Evolutionary conservation across 2,888 invertebrate species (phyloP).

Genomic region (Scrobipalpa atriplicella): DNA sequence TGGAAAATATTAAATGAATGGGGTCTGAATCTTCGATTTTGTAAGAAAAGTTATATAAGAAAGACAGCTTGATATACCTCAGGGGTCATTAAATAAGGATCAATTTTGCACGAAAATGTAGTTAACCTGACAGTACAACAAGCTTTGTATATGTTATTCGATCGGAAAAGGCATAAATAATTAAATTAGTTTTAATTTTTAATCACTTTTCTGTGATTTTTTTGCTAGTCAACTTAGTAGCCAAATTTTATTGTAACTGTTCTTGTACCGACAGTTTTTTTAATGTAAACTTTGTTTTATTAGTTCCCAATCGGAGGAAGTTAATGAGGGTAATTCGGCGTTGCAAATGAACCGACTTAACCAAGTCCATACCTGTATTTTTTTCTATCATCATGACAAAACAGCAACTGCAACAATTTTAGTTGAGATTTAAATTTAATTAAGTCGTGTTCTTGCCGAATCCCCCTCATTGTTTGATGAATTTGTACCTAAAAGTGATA

Average conservation of each 20-base stretch:
- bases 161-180: slow-evolving; percentile 5
- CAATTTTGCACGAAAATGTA: neutral
- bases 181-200: slow-evolving; percentile 5
- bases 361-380: too few relatives aligned
- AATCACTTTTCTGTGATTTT: slow-evolving; percentile 52
- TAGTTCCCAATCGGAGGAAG: neutral
- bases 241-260: slow-evolving; percentile 39
- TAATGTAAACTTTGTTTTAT: neutral
- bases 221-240: slow-evolving; percentile 55
- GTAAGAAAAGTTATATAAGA: neutral
- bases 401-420: too few relatives aligned
- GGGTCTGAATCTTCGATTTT: neutral
- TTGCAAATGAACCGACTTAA: too few relatives aligned
- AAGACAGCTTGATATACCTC: neutral
- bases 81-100: neutral
- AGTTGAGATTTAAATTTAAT: too few relatives aligned
- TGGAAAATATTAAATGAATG: neutral
- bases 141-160: neutral
- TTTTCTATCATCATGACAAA: too few relatives aligned
- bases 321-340: neutral
- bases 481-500: slow-evolving; percentile 77
- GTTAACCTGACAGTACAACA: neutral
- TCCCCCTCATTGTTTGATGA: slow-evolving; percentile 34
- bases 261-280: slow-evolving; percentile 14
- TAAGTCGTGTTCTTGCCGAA: neutral